A percentile compares a stretch with the other conserved stretches of the same genome.
phyloP scores from a whole-genome alignment of 37 sponge, comb jelly and placozoan genomes.

The Amphimedon queenslandica region DNA sequence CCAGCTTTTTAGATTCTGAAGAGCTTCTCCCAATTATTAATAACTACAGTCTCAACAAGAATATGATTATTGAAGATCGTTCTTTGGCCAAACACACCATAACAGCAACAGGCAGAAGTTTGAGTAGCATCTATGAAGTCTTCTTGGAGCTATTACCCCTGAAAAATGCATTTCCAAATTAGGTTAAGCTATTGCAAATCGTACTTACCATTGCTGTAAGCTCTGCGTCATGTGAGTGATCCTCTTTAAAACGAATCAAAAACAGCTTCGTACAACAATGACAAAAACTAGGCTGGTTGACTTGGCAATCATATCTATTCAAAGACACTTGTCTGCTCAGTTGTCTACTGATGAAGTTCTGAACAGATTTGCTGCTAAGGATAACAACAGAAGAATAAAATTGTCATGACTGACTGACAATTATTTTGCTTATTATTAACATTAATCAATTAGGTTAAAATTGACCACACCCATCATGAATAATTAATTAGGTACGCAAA shows the following conservation, averaged over 20 bases:
- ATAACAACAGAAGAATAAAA: conserved; percentile 1
- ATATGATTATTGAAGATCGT: background rate
- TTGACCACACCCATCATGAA: too few relatives aligned
- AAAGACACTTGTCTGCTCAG: background rate
- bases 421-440: too few relatives aligned
- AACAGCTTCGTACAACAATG: background rate
- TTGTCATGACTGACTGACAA: too few relatives aligned
- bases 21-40: background rate
- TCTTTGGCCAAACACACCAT: background rate
- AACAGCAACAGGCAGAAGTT: background rate
- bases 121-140: background rate
- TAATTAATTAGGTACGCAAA: too few relatives aligned
- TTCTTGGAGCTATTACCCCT: background rate
- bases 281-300: background rate
- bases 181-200: background rate
- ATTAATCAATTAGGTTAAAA: too few relatives aligned
- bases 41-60: background rate
- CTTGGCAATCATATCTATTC: background rate
- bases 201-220: background rate
- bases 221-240: background rate
- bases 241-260: background rate
- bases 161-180: background rate
- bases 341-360: background rate
- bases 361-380: background rate
- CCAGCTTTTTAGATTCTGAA: background rate